Evolutionary conservation across 2,888 invertebrate species (phyloP).

Genomic region (Entomobrya multifasciata): DNA sequence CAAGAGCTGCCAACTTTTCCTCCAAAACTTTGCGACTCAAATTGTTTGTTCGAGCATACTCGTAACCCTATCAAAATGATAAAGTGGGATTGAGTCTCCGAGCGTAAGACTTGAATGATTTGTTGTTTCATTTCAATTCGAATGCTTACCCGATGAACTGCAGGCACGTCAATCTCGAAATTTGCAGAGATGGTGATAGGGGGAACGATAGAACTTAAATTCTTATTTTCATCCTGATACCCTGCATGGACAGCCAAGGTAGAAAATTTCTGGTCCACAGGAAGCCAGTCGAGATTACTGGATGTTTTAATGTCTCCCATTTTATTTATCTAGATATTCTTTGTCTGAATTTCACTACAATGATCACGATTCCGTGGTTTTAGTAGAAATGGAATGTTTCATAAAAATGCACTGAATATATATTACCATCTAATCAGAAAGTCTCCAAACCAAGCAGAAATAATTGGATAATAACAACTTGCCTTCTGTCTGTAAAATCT

Average conservation of each 20-base stretch:
- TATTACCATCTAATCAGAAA: background rate
- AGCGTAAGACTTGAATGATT: background rate
- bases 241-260: slow-evolving; percentile 96
- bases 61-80: slow-evolving; percentile 86
- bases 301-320: slow-evolving; percentile 27
- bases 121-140: no score
- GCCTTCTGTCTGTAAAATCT: no score
- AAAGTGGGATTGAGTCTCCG: background rate
- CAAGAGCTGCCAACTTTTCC: slow-evolving; percentile 92
- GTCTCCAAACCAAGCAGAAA: background rate
- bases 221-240: slow-evolving; percentile 93
- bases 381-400: no score
- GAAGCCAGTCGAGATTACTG: slow-evolving; percentile 67
- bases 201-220: slow-evolving; percentile 94
- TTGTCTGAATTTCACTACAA: no score
- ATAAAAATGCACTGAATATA: no score
- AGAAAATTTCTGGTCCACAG: slow-evolving; percentile 85
- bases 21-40: slow-evolving; percentile 95
- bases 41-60: slow-evolving; percentile 96
- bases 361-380: no score
- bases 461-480: background rate
- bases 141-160: slow-evolving; percentile 89
- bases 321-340: no score
- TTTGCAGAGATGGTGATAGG: slow-evolving; percentile 95
- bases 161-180: slow-evolving; percentile 93